Percentiles rank a stretch among this genome's conserved stretches.
phyloP scores from a whole-genome alignment of 2,888 invertebrate species.

The Eupithecia subumbrata region DNA sequence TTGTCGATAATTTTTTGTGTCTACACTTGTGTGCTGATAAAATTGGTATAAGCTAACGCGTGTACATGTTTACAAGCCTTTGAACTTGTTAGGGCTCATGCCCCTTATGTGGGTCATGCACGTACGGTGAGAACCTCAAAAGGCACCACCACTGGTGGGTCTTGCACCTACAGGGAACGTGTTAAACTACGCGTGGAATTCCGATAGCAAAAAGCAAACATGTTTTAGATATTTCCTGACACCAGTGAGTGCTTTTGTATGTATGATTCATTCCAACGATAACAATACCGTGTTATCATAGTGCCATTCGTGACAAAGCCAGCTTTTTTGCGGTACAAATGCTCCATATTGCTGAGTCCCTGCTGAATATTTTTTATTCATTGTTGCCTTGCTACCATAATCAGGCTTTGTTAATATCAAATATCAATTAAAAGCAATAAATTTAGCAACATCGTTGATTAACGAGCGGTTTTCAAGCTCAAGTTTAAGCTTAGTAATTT shows the following conservation, averaged over 20 bases:
- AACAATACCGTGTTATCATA: conserved; percentile 30
- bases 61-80: no score
- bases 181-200: neutral
- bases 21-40: no score
- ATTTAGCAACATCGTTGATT: neutral
- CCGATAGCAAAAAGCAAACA: neutral
- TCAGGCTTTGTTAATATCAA: neutral
- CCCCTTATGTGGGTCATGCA: no score
- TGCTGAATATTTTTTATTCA: neutral
- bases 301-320: neutral
- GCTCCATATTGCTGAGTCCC: neutral
- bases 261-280: conserved; percentile 15
- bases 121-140: no score
- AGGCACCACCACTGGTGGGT: no score
- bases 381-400: neutral
- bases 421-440: neutral
- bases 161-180: neutral
- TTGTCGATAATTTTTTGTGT: no score
- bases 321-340: neutral
- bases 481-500: neutral
- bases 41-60: no score
- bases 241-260: conserved; percentile 8
- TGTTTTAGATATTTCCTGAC: conserved; percentile 4
- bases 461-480: neutral
- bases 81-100: no score